These are phyloP conservation scores for Xestia sexstrigata DNA, from an alignment of 2,888 invertebrate genomes.

Conservation along the genomic window DNA sequence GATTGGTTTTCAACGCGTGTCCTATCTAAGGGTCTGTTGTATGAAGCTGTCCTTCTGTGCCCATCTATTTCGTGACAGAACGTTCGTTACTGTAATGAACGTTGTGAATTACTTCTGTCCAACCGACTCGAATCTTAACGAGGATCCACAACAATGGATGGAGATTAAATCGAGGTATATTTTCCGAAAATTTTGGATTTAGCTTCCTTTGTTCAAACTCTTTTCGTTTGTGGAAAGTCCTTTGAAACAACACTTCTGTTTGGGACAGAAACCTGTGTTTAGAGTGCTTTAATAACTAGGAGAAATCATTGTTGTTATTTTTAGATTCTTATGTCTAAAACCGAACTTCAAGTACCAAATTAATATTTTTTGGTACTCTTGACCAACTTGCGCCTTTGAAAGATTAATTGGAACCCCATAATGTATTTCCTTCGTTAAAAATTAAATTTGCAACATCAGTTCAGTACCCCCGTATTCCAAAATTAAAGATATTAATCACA, in stretches of 20 bases:
- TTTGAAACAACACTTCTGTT: conserved; percentile 51
- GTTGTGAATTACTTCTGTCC: conserved; percentile 62
- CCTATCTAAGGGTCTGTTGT: neutral
- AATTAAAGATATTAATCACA: conserved; percentile 64
- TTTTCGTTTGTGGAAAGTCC: conserved; percentile 39
- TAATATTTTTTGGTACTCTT: neutral
- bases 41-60: neutral
- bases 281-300: neutral
- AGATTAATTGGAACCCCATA: conserved; percentile 5
- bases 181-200: conserved; percentile 42
- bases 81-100: conserved; percentile 65
- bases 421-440: conserved; percentile 19
- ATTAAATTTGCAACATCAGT: conserved; percentile 14
- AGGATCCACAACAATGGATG: conserved; percentile 60
- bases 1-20: neutral
- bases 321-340: neutral
- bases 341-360: no score
- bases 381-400: neutral
- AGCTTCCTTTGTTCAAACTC: conserved; percentile 55
- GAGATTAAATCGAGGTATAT: conserved; percentile 57
- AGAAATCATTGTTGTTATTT: conserved; percentile 10
- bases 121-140: conserved; percentile 65
- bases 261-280: conserved; percentile 8
- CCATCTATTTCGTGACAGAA: neutral
- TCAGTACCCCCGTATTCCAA: conserved; percentile 18